These are phyloP conservation scores for Ophiothrix spiculata DNA, from an alignment of 35 echinoderm and acorn worm genomes.

Conservation along the genomic window DNA sequence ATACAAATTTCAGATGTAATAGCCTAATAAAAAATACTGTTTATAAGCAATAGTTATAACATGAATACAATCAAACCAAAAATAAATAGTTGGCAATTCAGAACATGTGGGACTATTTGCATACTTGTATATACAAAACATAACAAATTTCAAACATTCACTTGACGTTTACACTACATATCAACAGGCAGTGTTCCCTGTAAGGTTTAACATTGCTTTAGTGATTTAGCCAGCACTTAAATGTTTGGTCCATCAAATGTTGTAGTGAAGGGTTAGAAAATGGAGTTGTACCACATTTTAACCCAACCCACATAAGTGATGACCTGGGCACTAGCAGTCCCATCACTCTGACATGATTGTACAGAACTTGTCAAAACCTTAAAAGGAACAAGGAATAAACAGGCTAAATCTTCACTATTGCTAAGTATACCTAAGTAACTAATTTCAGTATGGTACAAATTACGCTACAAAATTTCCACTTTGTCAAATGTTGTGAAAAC, in stretches of 20 bases:
- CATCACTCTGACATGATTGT: too few species aligned
- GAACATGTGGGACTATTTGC: background rate
- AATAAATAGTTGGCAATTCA: conserved; percentile 8
- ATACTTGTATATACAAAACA: conserved; percentile 12
- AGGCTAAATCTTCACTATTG: too few species aligned
- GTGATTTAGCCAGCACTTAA: too few species aligned
- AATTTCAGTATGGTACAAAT: conserved; percentile 11
- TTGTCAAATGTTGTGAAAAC: background rate
- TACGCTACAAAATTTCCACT: background rate
- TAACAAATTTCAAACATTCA: background rate
- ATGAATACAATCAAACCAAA: background rate
- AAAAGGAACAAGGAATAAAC: too few species aligned
- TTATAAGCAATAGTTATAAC: background rate
- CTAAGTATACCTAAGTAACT: background rate
- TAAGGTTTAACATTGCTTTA: too few species aligned
- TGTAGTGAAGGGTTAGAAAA: too few species aligned
- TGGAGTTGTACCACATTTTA: too few species aligned
- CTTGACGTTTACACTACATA: background rate
- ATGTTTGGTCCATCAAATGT: too few species aligned
- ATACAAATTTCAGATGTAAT: background rate
- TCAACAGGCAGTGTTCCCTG: too few species aligned
- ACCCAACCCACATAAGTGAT: too few species aligned
- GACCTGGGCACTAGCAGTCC: too few species aligned
- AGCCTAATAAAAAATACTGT: background rate
- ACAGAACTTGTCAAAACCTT: too few species aligned